phyloP scores from a whole-genome alignment of 2,888 invertebrate species.

The Lasioglossum figueresi region DNA sequence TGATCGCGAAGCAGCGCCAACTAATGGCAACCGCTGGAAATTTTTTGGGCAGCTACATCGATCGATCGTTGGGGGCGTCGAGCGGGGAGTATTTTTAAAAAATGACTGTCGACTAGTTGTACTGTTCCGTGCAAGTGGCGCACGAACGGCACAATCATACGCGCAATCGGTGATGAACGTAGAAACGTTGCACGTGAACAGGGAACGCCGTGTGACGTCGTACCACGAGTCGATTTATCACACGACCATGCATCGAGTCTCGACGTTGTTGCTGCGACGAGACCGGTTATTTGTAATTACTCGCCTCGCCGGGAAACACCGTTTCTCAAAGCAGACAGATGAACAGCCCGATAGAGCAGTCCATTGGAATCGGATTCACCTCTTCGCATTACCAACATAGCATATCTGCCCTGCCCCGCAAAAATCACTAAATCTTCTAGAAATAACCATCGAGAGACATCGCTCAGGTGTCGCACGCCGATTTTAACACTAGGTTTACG shows the following conservation, averaged over 20 bases:
- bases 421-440: neutral
- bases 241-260: slow-evolving; percentile 60
- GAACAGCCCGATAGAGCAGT: slow-evolving; percentile 56
- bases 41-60: neutral
- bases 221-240: slow-evolving; percentile 72
- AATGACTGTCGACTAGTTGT: slow-evolving; percentile 18
- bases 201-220: slow-evolving; percentile 29
- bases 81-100: slow-evolving; percentile 19
- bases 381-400: neutral
- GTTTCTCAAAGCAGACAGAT: slow-evolving; percentile 71
- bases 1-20: neutral
- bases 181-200: slow-evolving; percentile 31
- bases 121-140: slow-evolving; percentile 31
- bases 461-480: too few species aligned
- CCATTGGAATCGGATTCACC: slow-evolving; percentile 52
- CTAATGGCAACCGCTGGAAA: neutral
- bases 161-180: slow-evolving; percentile 48
- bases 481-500: too few species aligned
- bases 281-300: slow-evolving; percentile 77
- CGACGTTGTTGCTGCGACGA: slow-evolving; percentile 56
- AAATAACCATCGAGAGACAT: neutral
- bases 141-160: slow-evolving; percentile 26
- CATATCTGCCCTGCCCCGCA: neutral
- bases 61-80: neutral
- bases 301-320: slow-evolving; percentile 60